Evolutionary conservation across 2,888 invertebrate genomes (phyloP).

Genomic region (Rhynchonema sp.): DNA sequence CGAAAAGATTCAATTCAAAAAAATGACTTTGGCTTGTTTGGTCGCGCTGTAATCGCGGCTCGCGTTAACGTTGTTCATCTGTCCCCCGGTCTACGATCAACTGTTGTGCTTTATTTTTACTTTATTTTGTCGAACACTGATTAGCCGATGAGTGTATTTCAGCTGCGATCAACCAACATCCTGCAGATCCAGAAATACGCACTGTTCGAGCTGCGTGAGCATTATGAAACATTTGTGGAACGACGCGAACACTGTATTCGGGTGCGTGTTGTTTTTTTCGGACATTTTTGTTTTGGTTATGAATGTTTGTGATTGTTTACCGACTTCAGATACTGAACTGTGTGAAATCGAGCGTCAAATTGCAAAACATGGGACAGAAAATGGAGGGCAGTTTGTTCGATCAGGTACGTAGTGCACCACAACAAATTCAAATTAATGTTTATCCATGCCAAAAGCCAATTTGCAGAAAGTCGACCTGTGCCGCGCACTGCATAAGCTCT

Average conservation of each 20-base stretch:
- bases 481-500: slow-evolving; percentile 66
- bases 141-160: slow-evolving; percentile 8
- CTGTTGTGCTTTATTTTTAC: not conserved
- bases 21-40: too few relatives aligned
- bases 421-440: too few relatives aligned
- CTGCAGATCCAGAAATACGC: slow-evolving; percentile 67
- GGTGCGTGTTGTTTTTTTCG: too few relatives aligned
- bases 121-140: not conserved
- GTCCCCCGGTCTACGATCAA: too few relatives aligned
- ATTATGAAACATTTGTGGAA: slow-evolving; percentile 80
- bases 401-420: too few relatives aligned
- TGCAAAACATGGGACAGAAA: slow-evolving; percentile 53
- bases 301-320: not conserved
- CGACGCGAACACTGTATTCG: slow-evolving; percentile 59
- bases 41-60: too few relatives aligned
- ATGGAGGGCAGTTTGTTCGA: slow-evolving; percentile 37
- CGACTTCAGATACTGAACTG: slow-evolving; percentile 39
- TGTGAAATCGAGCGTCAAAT: slow-evolving; percentile 55
- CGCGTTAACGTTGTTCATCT: too few relatives aligned
- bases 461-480: slow-evolving; percentile 56
- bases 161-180: slow-evolving; percentile 33
- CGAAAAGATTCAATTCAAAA: too few relatives aligned
- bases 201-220: slow-evolving; percentile 77
- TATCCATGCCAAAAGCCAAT: too few relatives aligned
- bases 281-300: not conserved